A percentile compares a stretch with the other conserved stretches of the same genome.
These are phyloP conservation scores for Ectobius pallidus DNA, from an alignment of 2,888 invertebrate genomes.

Conservation along the genomic window DNA sequence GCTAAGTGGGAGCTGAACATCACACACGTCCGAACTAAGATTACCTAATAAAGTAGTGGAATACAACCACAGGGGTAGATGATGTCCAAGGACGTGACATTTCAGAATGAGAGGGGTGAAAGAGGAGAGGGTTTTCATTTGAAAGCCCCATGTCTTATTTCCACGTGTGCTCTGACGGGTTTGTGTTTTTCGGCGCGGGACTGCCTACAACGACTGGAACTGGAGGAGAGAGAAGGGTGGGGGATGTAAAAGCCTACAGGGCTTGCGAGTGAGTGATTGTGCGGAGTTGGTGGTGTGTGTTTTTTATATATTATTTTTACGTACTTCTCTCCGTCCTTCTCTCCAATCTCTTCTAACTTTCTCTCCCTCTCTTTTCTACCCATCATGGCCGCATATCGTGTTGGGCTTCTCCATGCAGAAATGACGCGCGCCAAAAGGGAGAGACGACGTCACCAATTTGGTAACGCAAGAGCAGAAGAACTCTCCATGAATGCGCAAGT, in stretches of 20 bases:
- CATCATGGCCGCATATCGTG: slow-evolving; percentile 21
- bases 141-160: slow-evolving; percentile 9
- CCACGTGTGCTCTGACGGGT: slow-evolving; percentile 9
- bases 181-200: not conserved
- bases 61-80: not conserved
- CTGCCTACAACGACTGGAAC: not conserved
- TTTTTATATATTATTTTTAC: slow-evolving; percentile 16
- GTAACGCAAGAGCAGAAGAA: slow-evolving; percentile 38
- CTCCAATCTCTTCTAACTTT: slow-evolving; percentile 8
- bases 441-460: slow-evolving; percentile 8
- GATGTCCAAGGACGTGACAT: not conserved
- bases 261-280: slow-evolving; percentile 11
- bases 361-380: not conserved
- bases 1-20: not conserved
- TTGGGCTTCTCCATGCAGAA: not conserved
- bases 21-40: not conserved
- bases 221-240: not conserved
- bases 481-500: slow-evolving; percentile 40
- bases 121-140: not conserved
- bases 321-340: not conserved
- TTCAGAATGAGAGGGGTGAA: not conserved
- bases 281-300: slow-evolving; percentile 2
- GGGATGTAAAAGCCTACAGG: not conserved
- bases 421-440: slow-evolving; percentile 10
- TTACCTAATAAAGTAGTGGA: not conserved